Percentiles rank a stretch among this genome's conserved stretches.
These are phyloP conservation scores for Trachelus troglodyta DNA, from an alignment of 2,888 invertebrate species.

Conservation along the genomic window DNA sequence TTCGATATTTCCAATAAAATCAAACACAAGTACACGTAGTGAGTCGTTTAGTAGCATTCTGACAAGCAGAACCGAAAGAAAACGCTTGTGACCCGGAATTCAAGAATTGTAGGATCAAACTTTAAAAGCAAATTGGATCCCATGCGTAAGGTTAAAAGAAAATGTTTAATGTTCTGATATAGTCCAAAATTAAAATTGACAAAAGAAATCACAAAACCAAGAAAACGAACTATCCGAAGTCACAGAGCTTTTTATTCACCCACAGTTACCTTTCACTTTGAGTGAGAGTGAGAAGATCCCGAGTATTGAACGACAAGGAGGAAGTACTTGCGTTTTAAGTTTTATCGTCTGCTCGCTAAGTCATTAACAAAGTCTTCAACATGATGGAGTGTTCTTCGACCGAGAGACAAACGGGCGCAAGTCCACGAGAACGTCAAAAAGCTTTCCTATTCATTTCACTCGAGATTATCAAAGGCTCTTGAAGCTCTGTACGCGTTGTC, in stretches of 20 bases:
- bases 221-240: not conserved
- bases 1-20: not conserved
- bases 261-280: slow-evolving; percentile 12
- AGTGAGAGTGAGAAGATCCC: slow-evolving; percentile 26
- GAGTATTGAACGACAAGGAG: slow-evolving; percentile 37
- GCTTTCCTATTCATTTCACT: not conserved
- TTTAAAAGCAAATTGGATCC: not conserved
- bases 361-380: slow-evolving; percentile 7
- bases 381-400: not conserved
- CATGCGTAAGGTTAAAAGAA: slow-evolving; percentile 34
- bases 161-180: slow-evolving; percentile 34
- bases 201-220: not conserved
- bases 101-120: slow-evolving; percentile 19
- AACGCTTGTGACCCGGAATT: not conserved
- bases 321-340: slow-evolving; percentile 8
- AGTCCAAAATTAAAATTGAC: slow-evolving; percentile 36
- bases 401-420: not conserved
- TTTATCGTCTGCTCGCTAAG: slow-evolving; percentile 4
- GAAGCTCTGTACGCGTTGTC: not conserved
- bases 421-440: not conserved
- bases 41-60: not conserved
- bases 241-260: slow-evolving; percentile 17
- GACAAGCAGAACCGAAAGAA: not conserved
- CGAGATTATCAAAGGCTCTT: not conserved
- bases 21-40: not conserved